Percentiles rank a stretch among this genome's conserved stretches.
phyloP scores from a whole-genome alignment of 1,140 invertebrate species.

The Drosophila kepulauana region DNA sequence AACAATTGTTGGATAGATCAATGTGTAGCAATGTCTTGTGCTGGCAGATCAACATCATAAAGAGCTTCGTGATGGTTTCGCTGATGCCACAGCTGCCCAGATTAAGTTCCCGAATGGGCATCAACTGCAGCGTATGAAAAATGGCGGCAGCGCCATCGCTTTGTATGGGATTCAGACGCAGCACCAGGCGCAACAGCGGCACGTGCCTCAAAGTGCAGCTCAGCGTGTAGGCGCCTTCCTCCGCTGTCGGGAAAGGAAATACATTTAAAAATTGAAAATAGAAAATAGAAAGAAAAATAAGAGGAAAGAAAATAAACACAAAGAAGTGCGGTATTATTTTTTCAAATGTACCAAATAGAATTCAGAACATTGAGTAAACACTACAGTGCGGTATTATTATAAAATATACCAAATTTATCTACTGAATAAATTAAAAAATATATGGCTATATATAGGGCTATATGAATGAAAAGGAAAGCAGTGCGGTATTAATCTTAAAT shows the following conservation, averaged over 20 bases:
- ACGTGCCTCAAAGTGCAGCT: conserved; percentile 66
- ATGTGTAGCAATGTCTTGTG: conserved; percentile 64
- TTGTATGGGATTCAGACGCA: conserved; percentile 80
- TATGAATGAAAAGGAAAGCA: no score
- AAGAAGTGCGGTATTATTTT: no score
- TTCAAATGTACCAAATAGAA: no score
- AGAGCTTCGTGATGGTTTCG: conserved; percentile 70
- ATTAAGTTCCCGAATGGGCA: conserved; percentile 70
- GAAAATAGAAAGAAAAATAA: neutral
- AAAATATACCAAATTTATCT: no score
- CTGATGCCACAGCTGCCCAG: conserved; percentile 71
- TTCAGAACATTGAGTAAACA: no score
- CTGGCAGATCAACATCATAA: conserved; percentile 74
- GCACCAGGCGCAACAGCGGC: conserved; percentile 59
- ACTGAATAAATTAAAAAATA: no score
- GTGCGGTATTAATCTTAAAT: no score
- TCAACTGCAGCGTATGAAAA: conserved; percentile 64
- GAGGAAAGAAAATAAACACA: neutral
- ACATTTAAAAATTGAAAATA: neutral
- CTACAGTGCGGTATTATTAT: no score
- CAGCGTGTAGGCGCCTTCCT: conserved; percentile 77
- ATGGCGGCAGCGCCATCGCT: conserved; percentile 82
- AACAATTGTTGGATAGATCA: conserved; percentile 75
- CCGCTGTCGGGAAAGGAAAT: conserved; percentile 45
- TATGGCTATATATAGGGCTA: no score